These are phyloP conservation scores for Lasioglossum baleicum DNA, from an alignment of 1,140 invertebrate species.

Conservation along the genomic window DNA sequence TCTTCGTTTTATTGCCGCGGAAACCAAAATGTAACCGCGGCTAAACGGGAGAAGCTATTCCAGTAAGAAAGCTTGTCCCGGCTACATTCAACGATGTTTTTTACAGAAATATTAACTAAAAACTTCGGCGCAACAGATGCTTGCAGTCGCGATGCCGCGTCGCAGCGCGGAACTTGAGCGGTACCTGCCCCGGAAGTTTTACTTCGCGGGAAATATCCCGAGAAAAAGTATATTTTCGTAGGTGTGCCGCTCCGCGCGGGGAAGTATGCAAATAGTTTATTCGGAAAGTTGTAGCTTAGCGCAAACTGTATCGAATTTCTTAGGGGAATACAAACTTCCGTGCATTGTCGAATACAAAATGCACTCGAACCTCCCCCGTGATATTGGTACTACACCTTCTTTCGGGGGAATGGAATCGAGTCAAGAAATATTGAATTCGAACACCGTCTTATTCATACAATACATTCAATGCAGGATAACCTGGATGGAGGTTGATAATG, in stretches of 20 bases:
- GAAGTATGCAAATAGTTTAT: background rate
- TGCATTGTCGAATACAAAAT: background rate
- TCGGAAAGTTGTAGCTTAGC: background rate
- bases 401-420: no score
- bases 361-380: no score
- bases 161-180: background rate
- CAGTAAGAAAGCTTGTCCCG: conserved; percentile 8
- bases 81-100: background rate
- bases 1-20: background rate
- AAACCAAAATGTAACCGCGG: conserved; percentile 12
- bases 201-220: background rate
- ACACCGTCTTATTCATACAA: no score
- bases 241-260: background rate
- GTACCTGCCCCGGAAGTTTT: background rate
- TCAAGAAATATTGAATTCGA: no score
- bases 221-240: background rate
- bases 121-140: conserved; percentile 28
- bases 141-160: background rate
- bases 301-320: background rate
- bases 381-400: no score
- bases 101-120: conserved; percentile 13
- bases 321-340: background rate
- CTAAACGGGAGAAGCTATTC: background rate
- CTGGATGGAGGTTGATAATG: no score
- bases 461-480: no score